Evolutionary conservation across 1,140 invertebrate species (phyloP), one percentile per base, ranked within the genome.

Genomic region (Aricia agestis): DNA sequence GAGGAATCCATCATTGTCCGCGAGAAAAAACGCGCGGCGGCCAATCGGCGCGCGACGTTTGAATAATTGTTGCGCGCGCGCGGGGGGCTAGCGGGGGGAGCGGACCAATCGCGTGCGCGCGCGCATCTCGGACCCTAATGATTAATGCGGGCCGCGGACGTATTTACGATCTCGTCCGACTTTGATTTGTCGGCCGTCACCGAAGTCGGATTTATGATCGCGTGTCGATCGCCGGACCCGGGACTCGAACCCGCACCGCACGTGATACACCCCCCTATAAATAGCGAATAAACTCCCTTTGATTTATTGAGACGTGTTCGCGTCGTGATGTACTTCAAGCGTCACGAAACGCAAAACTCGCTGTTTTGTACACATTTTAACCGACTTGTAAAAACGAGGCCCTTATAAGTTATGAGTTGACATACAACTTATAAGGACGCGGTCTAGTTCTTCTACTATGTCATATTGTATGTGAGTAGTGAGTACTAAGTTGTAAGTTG

Each of bases 31-130:
- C 67, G 72, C 59, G 69, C 70, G 72, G 68, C 68, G 77, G 70
- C 87, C 87, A 89, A 89, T 89, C 76, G 71, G 66, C 36, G 76
- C 66, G 69, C 82, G 73, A 69, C 76, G 82, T 89, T 87, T 85
- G 82, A 87, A 89, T 87, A 88, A 89, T 87, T 88, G 85, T 87
- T 83, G 83, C 78, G 80, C 82, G 69, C 73, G 73, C 67, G 73
- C 1, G 36, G 6, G 36, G 36, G 36, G 36, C 36, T 6, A 36
- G 80, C 82, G 69, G 72, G 73, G 66, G 73, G 69, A 72, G 73
- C 67, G 73, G 80, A 74, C 87, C 87, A 89, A 89, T 89, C 69
- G 84, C 78, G 76, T 74, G 72, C 76, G 84, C 80, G 77, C 69
- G 75, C 78, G 79, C 79, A 72, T 79, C 80, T 82, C 76, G 73